phyloP scores from a whole-genome alignment of 2,797 vertebrate species.

The Etheostoma perlongum region DNA sequence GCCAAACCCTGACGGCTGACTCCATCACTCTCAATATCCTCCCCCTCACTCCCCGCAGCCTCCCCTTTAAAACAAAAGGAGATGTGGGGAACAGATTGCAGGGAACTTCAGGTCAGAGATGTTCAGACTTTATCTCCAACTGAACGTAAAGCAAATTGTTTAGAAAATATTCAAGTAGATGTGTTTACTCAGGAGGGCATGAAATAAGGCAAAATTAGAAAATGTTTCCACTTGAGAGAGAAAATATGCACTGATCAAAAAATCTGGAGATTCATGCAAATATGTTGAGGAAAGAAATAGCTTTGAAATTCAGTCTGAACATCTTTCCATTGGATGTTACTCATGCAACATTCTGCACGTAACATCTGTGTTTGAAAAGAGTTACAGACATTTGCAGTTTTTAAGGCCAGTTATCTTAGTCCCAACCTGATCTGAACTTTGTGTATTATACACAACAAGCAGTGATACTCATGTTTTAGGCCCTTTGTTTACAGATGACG shows the following conservation, averaged over 20 bases:
- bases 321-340: neutral
- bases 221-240: neutral
- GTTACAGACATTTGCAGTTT: neutral
- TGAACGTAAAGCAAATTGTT: neutral
- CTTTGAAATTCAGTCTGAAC: neutral
- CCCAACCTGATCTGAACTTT: neutral
- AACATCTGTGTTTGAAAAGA: neutral
- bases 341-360: neutral
- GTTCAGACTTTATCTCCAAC: neutral
- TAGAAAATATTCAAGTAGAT: neutral
- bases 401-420: too few species aligned
- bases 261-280: neutral
- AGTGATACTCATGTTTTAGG: too few species aligned
- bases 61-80: constrained; percentile 19
- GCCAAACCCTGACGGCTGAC: constrained; percentile 24
- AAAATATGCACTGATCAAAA: too few species aligned
- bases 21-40: constrained; percentile 37
- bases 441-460: too few species aligned
- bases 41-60: constrained; percentile 5
- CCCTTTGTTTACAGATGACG: too few species aligned
- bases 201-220: neutral
- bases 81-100: constrained; percentile 14
- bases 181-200: neutral
- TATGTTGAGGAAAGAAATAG: neutral
- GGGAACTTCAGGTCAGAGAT: neutral